Evolutionary conservation across 2,113 vertebrate genomes (phyloP), one percentile per base, ranked within the genome.

Genomic region (Gambusia holbrooki): DNA sequence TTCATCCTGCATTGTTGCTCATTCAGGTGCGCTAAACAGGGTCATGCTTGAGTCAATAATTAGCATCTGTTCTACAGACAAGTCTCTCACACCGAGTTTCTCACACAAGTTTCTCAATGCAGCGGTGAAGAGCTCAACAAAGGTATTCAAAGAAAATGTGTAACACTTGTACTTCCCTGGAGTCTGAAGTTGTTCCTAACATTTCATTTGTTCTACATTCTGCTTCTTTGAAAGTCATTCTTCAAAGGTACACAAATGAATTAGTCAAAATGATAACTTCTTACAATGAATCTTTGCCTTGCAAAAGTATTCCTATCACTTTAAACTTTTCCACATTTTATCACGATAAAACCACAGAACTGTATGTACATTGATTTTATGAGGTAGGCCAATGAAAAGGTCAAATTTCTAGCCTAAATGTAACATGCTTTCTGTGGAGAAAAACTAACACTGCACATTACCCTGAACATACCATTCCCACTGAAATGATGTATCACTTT

Each of bases 1-100:
- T 76, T 69, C 68, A 76, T 74, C 71, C 70, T 71, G 69, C 65
- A 73, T 75, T 80, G 45, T 60, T 65, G 73, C 48, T 80, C 58
- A 45, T 58, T 25, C 32, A 81, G 2, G 17, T 74, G 45, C 76
- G 80, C 15, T 19, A 51, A 76, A 37, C 64, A 66, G 32, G 15
- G 80, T 64, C 25, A 74, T n/a, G 35, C 62, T 82, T 19, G 73
- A 64, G 54, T 62, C 64, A 60, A 66, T 78, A 61, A 74, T 67
- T 64, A 72, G 54, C 29, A 70, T 63, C 51, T 30, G 51, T 74
- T 37, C 45, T 2, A 71, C 4, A 67, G 17, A 3, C 65, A 70
- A 69, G 10, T 17, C 29, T 58, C 30, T 14, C 45, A 22, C 15
- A 42, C 35, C 30, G 27, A 27, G 27, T 27, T 27, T 27, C 27